phyloP scores from a whole-genome alignment of 1,140 invertebrate genomes.

The Drosophila erecta region DNA sequence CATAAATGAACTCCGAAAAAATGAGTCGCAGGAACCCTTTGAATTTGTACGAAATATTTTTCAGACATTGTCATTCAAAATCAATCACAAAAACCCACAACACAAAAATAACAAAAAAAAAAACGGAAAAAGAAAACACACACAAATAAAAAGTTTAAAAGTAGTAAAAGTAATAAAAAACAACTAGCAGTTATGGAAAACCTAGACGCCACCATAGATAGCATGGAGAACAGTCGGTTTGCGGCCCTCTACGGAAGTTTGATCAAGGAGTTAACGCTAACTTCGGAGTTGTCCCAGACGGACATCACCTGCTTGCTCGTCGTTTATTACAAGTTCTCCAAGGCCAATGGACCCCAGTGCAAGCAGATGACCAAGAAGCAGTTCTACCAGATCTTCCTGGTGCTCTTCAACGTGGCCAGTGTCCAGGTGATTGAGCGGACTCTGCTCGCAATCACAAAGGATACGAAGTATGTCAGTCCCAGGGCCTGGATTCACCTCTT shows the following conservation, averaged over 20 bases:
- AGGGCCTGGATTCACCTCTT: conserved; percentile 37
- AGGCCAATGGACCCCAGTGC: conserved; percentile 25
- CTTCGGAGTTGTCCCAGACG: conserved; percentile 14
- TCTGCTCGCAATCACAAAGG: conserved; percentile 29
- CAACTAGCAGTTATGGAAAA: conserved; percentile 34
- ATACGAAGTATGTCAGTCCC: conserved; percentile 28
- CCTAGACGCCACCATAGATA: conserved; percentile 32
- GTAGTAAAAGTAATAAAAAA: not conserved
- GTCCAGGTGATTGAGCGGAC: conserved; percentile 34
- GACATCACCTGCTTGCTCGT: conserved; percentile 41
- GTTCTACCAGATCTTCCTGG: conserved; percentile 37
- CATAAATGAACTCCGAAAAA: too few relatives aligned
- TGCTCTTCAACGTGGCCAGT: conserved; percentile 40
- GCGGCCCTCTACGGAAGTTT: conserved; percentile 17
- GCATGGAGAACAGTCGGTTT: conserved; percentile 42
- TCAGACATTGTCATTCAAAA: not conserved
- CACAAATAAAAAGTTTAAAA: not conserved
- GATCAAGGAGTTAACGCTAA: conserved; percentile 11
- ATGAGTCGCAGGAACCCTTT: too few relatives aligned
- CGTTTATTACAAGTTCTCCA: conserved; percentile 52
- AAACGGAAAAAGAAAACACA: not conserved
- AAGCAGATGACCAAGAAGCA: conserved; percentile 40
- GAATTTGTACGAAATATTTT: not conserved
- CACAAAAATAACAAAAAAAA: not conserved
- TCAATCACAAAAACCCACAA: not conserved